These are phyloP conservation scores for Xestia sexstrigata DNA, from an alignment of 2,888 invertebrate genomes.

Conservation along the genomic window DNA sequence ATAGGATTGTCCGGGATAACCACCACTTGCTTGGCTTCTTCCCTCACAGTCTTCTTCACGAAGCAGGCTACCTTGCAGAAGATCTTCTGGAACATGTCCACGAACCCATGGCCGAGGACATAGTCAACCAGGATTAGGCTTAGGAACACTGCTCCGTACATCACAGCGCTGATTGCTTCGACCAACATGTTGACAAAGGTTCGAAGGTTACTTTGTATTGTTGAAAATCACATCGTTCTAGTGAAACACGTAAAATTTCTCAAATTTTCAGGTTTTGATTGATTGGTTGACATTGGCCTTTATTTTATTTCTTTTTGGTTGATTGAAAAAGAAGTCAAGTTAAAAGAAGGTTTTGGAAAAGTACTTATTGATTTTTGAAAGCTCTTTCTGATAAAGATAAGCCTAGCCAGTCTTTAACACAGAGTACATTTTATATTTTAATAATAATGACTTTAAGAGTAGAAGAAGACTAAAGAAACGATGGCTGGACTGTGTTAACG, in stretches of 20 bases:
- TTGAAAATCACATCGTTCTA: conserved; percentile 62
- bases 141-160: conserved; percentile 72
- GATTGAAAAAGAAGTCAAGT: not conserved
- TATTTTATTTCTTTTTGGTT: conserved; percentile 35
- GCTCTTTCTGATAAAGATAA: not conserved
- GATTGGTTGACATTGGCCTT: conserved; percentile 23
- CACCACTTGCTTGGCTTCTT: conserved; percentile 71
- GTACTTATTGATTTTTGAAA: not conserved
- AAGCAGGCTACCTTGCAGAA: conserved; percentile 77
- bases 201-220: conserved; percentile 21
- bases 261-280: conserved; percentile 44
- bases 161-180: conserved; percentile 59
- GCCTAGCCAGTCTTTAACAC: too few relatives aligned
- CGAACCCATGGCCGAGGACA: conserved; percentile 80
- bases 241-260: conserved; percentile 57
- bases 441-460: too few relatives aligned
- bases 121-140: conserved; percentile 79
- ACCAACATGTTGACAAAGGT: conserved; percentile 71
- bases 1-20: conserved; percentile 66
- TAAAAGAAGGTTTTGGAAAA: not conserved
- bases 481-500: too few relatives aligned
- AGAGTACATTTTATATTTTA: too few relatives aligned
- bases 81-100: conserved; percentile 72
- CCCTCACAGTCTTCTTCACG: conserved; percentile 73
- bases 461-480: too few relatives aligned